Evolutionary conservation across 2,797 vertebrate genomes (phyloP).

Genomic region (Hydrolagus colliei): DNA sequence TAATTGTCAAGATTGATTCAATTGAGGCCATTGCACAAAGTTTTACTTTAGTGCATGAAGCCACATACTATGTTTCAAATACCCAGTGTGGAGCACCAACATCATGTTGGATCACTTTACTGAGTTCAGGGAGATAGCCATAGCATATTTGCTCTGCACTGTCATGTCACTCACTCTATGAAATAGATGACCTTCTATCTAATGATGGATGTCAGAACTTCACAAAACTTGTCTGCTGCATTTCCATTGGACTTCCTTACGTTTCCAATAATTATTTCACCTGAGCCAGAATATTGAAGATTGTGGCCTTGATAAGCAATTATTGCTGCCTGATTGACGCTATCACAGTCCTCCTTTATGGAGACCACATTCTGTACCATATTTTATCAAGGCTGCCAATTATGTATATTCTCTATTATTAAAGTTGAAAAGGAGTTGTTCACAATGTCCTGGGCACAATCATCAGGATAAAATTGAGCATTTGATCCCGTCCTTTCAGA

Average conservation of each 20-base stretch:
- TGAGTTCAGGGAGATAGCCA: background rate
- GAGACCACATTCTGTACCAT: too few species aligned
- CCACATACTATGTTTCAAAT: background rate
- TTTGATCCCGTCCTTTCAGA: too few species aligned
- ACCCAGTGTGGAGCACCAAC: background rate
- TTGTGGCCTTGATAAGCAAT: background rate
- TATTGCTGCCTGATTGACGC: background rate
- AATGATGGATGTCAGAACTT: background rate
- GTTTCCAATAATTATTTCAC: background rate
- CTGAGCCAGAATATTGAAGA: background rate
- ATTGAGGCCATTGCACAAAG: background rate
- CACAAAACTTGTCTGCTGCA: background rate
- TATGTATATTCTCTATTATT: too few species aligned
- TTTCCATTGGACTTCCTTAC: background rate
- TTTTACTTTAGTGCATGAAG: background rate
- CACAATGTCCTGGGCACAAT: too few species aligned
- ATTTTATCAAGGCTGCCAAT: too few species aligned
- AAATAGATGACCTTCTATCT: background rate
- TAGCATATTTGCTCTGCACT: background rate
- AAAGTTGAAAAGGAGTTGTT: too few species aligned
- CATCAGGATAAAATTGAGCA: too few species aligned
- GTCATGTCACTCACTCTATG: too few species aligned
- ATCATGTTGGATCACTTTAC: background rate
- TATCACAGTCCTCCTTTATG: too few species aligned
- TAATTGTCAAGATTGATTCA: background rate